A percentile compares a stretch with the other conserved stretches of the same genome.
Evolutionary conservation across 2,797 vertebrate species (phyloP).

Genomic region (Trachops cirrhosus): DNA sequence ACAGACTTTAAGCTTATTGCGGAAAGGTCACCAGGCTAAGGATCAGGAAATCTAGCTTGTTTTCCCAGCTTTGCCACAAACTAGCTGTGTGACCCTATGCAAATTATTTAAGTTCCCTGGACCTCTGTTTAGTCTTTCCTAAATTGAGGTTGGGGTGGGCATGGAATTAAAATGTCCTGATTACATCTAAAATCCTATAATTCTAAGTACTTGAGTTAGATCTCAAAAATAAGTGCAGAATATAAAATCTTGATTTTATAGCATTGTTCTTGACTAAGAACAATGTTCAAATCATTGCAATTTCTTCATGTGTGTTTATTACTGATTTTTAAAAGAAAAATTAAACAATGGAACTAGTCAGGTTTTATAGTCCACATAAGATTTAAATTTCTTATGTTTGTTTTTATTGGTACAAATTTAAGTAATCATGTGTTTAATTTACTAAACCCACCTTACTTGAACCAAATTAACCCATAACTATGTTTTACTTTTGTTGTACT

Average conservation of each 20-base stretch:
- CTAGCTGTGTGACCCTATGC: background rate
- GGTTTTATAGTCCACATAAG: background rate
- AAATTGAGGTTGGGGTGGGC: background rate
- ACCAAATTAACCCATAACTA: background rate
- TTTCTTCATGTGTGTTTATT: background rate
- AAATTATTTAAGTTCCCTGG: constrained; percentile 7
- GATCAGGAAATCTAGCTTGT: background rate
- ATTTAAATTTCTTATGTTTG: background rate
- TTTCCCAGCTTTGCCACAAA: background rate
- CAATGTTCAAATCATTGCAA: background rate
- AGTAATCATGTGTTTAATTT: background rate
- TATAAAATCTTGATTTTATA: no score
- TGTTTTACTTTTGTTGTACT: background rate
- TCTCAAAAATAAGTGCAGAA: background rate
- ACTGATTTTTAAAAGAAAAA: background rate
- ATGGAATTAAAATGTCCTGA: background rate
- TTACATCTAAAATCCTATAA: background rate
- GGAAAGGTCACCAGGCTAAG: background rate
- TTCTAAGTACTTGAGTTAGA: background rate
- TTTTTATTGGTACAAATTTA: background rate
- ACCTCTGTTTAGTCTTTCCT: background rate
- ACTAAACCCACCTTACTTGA: background rate
- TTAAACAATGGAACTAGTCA: background rate
- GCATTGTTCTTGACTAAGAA: no score
- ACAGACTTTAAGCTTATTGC: background rate